A percentile compares a stretch with the other conserved stretches of the same genome.
phyloP scores from a whole-genome alignment of 2,888 invertebrate species.

The Acrocyrtus sp. region DNA sequence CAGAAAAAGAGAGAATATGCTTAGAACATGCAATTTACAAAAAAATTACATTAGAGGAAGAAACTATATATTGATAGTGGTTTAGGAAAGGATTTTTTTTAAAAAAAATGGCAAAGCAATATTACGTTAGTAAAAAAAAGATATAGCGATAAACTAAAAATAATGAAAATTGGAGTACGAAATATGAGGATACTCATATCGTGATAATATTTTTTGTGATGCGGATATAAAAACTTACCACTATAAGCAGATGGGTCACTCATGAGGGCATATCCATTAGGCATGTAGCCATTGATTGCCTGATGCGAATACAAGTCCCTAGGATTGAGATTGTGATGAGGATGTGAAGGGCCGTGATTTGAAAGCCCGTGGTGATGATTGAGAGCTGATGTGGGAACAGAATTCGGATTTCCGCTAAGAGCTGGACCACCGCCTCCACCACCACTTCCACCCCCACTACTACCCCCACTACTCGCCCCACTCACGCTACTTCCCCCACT shows the following conservation, averaged over 20 bases:
- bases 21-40: constrained; percentile 31
- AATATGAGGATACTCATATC: background rate
- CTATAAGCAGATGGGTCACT: constrained; percentile 63
- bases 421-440: constrained; percentile 37
- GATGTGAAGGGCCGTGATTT: constrained; percentile 60
- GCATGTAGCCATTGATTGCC: constrained; percentile 96
- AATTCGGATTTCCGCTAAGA: constrained; percentile 56
- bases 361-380: constrained; percentile 63
- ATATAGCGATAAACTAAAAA: background rate
- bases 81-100: background rate
- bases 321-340: constrained; percentile 63
- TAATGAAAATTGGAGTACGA: constrained; percentile 19
- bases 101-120: no score
- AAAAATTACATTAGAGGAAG: no score
- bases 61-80: no score
- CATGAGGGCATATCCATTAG: constrained; percentile 86
- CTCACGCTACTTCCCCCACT: constrained; percentile 46
- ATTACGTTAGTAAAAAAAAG: background rate
- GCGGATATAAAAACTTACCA: constrained; percentile 57
- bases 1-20: constrained; percentile 31
- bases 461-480: constrained; percentile 30
- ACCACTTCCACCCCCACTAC: constrained; percentile 17
- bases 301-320: constrained; percentile 68
- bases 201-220: background rate
- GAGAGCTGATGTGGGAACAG: constrained; percentile 57